Base-by-base conservation (phyloP, 2,888 invertebrate genomes). In the Xanthia togata region DNA sequence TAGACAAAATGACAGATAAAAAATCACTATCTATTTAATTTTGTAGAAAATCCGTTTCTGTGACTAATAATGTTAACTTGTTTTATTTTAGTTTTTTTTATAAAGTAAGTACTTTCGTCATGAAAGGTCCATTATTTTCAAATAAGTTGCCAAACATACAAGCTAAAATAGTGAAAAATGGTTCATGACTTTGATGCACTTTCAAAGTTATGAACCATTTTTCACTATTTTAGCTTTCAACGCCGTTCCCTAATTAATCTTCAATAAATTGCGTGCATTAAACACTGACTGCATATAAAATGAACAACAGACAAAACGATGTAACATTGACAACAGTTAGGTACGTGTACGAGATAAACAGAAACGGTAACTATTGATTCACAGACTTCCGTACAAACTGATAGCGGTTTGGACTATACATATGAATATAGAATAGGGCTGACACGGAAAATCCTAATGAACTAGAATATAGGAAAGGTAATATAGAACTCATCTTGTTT, bases 361-460 rank as follows among this genome's bases (percentile, higher is more conserved):
- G 79, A 84, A 87, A 87, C 87, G 71, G 89, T 88, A 88, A 88
- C 88, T 90, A 91, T 91, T 90, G 93, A 92, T 91, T 89, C 87
- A 83, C 79, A 76, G 84, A 84, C 89, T 90, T 88, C 86, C 87
- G 85, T 88, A 89, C 89, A 87, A 86, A 90, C 79, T 88, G 90
- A 89, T 88, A 88, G 87, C 76, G 62, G 77, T 77, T 55, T 23
- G 17, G 47, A 81, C 62, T 78, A 57, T 80, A 71, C 67, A 47
- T 70, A 73, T 70, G 73, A 73, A 59, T 65, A 71, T 41, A 70
- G 17, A 62, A 68, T 76, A 88, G 87, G 89, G 87, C 11, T 88
- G 78, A 9, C 73, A 65, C 74, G 14, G 2, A 0, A 17, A 26
- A 60, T 64, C 6, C 26, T 9, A 1, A 23, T 14, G 0, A 44